Conservation (phyloP, 2,797 vertebrate genomes). For the Brotula barbata region DNA sequence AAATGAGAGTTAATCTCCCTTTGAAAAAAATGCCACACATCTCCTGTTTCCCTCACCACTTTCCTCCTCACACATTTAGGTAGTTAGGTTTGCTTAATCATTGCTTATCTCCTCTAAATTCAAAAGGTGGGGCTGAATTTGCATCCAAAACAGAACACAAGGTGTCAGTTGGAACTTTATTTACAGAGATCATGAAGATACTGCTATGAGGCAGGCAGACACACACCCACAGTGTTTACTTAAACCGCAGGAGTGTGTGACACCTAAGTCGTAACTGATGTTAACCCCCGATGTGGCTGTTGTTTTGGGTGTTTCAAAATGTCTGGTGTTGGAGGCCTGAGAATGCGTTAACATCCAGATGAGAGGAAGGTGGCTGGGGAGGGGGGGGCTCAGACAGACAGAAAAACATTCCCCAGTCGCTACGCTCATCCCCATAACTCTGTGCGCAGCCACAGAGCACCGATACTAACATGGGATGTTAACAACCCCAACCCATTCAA, state of each 20-base stretch:
- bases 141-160: conserved; percentile 61
- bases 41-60: conserved; percentile 40
- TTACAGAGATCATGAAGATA: conserved; percentile 54
- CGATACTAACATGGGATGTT: conserved; percentile 49
- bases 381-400: conserved; percentile 69
- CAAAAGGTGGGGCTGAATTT: conserved; percentile 53
- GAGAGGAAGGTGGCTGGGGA: conserved; percentile 55
- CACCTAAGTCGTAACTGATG: conserved; percentile 77
- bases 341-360: conserved; percentile 77
- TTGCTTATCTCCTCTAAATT: conserved; percentile 55
- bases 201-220: conserved; percentile 32
- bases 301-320: conserved; percentile 72
- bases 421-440: conserved; percentile 75
- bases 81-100: conserved; percentile 56
- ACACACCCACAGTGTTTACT: conserved; percentile 64
- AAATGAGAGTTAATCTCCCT: conserved; percentile 28
- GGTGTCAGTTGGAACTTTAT: conserved; percentile 64
- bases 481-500: conserved; percentile 46
- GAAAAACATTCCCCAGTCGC: conserved; percentile 79
- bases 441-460: conserved; percentile 47
- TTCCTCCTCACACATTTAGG: conserved; percentile 45
- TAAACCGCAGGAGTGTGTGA: conserved; percentile 75
- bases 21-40: conserved; percentile 10
- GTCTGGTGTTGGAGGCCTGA: conserved; percentile 75
- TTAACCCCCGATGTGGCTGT: conserved; percentile 73